phyloP scores from a whole-genome alignment of 2,797 vertebrate genomes.

The Muraenolepis orangiensis region DNA sequence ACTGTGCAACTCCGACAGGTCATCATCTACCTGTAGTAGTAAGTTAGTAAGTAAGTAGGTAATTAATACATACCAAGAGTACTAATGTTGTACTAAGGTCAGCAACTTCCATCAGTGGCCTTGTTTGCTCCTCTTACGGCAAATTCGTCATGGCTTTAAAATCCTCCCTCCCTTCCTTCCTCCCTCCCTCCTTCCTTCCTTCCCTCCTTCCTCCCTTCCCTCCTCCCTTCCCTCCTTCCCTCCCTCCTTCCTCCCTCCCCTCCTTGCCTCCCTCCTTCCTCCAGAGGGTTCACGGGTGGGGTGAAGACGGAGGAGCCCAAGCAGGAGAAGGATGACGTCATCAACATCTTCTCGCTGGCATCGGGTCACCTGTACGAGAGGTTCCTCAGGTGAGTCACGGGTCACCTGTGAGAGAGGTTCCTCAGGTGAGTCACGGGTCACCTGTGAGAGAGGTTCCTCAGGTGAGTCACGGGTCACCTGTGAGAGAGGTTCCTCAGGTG shows the following conservation, averaged over 20 bases:
- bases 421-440: not conserved
- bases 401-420: not conserved
- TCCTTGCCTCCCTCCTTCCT: conserved; percentile 22
- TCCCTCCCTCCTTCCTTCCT: no score
- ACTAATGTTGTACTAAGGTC: no score
- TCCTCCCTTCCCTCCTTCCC: conserved; percentile 20
- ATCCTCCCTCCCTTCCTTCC: no score
- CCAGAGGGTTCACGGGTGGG: conserved; percentile 89
- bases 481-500: not conserved
- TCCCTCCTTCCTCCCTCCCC: not conserved
- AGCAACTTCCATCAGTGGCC: no score
- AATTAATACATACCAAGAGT: no score
- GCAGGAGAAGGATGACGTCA: conserved; percentile 88
- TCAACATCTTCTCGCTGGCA: conserved; percentile 98
- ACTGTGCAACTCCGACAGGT: no score
- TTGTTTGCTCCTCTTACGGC: not conserved
- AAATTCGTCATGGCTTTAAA: not conserved
- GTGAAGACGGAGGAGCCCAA: conserved; percentile 85
- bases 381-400: conserved; percentile 85
- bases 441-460: not conserved
- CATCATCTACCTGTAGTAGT: no score
- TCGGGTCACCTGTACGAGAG: conserved; percentile 96
- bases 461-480: not conserved
- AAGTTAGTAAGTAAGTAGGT: no score
- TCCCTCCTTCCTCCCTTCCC: not conserved